Conservation (phyloP, 2,888 invertebrate species). For the Patella depressa region DNA sequence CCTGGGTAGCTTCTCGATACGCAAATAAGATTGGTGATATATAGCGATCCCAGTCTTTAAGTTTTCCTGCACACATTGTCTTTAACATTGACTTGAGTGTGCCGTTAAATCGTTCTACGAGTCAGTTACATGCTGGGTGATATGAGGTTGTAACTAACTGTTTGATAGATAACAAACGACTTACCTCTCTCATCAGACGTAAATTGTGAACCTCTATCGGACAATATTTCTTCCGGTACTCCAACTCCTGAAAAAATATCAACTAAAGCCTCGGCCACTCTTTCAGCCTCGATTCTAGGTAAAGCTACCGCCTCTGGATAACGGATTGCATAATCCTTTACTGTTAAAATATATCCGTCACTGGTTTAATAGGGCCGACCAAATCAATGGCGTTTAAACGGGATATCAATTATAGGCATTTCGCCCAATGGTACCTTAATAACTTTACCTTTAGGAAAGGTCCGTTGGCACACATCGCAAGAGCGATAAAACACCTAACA, state of each 20-base stretch:
- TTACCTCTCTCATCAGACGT: conserved; percentile 39
- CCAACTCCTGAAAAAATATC: conserved; percentile 38
- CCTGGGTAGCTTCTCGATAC: conserved; percentile 33
- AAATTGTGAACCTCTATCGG: conserved; percentile 44
- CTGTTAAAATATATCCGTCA: conserved; percentile 19
- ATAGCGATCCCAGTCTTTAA: conserved; percentile 43
- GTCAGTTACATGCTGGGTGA: conserved; percentile 29
- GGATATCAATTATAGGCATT: conserved; percentile 12
- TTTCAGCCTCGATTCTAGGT: conserved; percentile 34
- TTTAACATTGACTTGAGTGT: conserved; percentile 39
- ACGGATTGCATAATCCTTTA: conserved; percentile 40
- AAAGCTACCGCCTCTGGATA: conserved; percentile 44
- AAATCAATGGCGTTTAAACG: conserved; percentile 15
- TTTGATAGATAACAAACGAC: background rate
- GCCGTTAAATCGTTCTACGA: conserved; percentile 31
- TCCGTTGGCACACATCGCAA: conserved; percentile 16
- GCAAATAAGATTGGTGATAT: conserved; percentile 34
- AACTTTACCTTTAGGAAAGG: background rate
- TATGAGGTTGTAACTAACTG: conserved; percentile 31
- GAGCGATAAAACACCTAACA: background rate
- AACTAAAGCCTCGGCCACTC: conserved; percentile 41
- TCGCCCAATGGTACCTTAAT: conserved; percentile 3
- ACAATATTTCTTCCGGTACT: conserved; percentile 39
- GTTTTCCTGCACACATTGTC: conserved; percentile 33
- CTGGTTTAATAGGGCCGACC: conserved; percentile 1